Evolutionary conservation across 1,140 invertebrate genomes (phyloP), one percentile per base, ranked within the genome.

Genomic region (Brachionus rubens): DNA sequence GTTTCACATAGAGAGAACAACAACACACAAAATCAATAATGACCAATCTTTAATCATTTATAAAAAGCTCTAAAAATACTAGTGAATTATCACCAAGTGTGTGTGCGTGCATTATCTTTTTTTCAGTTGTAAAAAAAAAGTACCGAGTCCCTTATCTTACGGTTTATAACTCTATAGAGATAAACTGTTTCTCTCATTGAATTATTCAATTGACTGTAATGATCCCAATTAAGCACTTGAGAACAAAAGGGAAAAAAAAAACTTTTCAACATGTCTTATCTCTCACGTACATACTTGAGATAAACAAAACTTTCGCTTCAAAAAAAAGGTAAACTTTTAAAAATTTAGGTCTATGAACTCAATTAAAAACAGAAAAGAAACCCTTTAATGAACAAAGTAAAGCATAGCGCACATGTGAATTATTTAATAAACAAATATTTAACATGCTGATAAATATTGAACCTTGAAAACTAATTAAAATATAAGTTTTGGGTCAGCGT

Each of bases 361-460:
- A 36, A 59, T 59, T 59, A 59, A 33, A 59, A 59, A 59, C 54
- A 59, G 54, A 59, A n/a, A 59, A 33, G 54, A 59, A 59, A 33
- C 54, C 16, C 16, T 59, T 59, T 59, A 33, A 59, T 33, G 54
- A 36, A 59, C 54, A 59, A 59, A 59, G 54, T 16, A 36, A 59
- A 59, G n/a, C n/a, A 59, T 16, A 30, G 54, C 54, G 54, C 54
- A 59, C 54, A 59, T 59, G 54, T 40, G 54, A 59, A 30, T 59
- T 59, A 59, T 59, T 59, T 59, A 59, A 59, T 59, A 14, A n/a
- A 59, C 36, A 59, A 59, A 59, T 59, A 59, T 59, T 59, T 59
- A 59, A 33, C 54, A 33, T 59, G 54, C 54, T 59, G 54, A 59
- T 59, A 5, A 36, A 9, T 5, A 9, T 36, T 9, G 33, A 36